phyloP scores from a whole-genome alignment of 1,140 invertebrate genomes.

The Laodelphax striatellus region DNA sequence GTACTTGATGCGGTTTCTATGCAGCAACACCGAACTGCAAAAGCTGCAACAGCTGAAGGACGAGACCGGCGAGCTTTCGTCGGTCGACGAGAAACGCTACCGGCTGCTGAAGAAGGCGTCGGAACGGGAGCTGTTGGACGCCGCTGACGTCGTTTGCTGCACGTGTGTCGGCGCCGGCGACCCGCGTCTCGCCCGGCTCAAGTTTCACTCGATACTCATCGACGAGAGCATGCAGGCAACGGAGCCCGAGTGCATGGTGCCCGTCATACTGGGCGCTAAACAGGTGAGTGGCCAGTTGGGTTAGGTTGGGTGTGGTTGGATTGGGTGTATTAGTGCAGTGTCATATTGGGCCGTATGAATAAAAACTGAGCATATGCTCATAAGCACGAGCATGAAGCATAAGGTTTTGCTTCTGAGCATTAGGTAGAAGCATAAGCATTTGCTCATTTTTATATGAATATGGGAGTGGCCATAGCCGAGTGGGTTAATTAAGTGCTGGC shows the following conservation, averaged over 20 bases:
- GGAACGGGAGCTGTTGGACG: constrained; percentile 85
- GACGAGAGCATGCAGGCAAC: constrained; percentile 93
- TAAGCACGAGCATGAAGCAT: too few species aligned
- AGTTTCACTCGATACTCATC: constrained; percentile 97
- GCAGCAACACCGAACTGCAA: constrained; percentile 75
- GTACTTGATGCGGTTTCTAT: constrained; percentile 11
- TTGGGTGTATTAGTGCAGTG: too few species aligned
- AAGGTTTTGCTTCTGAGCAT: too few species aligned
- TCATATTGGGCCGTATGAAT: too few species aligned
- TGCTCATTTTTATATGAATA: too few species aligned
- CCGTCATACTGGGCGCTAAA: constrained; percentile 94
- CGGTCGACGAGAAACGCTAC: constrained; percentile 90
- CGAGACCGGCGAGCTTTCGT: constrained; percentile 90
- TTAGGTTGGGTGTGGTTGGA: too few species aligned
- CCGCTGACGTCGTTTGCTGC: constrained; percentile 96
- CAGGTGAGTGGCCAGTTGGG: too few species aligned
- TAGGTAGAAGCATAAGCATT: too few species aligned
- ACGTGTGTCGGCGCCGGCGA: constrained; percentile 98
- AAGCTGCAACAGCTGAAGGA: constrained; percentile 96
- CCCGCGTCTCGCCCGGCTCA: constrained; percentile 75
- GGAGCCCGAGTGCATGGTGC: constrained; percentile 97
- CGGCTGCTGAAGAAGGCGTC: constrained; percentile 81
- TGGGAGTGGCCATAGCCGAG: too few species aligned
- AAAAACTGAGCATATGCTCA: too few species aligned
- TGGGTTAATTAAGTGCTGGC: too few species aligned